Conservation (phyloP, 2,888 invertebrate genomes). For the Mallateleia sp. region DNA sequence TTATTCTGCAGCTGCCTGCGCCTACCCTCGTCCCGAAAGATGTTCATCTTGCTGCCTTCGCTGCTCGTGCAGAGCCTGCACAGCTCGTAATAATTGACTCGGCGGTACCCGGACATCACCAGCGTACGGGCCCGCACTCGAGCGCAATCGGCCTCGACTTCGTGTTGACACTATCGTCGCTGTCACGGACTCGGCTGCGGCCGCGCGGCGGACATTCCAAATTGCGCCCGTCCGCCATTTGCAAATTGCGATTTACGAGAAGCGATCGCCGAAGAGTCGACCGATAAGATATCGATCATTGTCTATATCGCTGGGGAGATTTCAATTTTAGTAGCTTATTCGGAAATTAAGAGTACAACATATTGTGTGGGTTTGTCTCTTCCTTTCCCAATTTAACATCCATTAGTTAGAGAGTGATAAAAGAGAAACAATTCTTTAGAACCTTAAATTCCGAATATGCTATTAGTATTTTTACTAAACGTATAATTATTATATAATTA, state of each 20-base stretch:
- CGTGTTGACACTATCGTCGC: conserved; percentile 40
- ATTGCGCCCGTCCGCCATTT: conserved; percentile 67
- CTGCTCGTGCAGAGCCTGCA: conserved; percentile 93
- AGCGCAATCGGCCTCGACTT: conserved; percentile 1
- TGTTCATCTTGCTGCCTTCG: conserved; percentile 92
- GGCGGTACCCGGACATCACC: conserved; percentile 93
- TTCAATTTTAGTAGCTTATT: too few relatives aligned
- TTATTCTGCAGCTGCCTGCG: conserved; percentile 92
- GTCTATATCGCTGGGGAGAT: too few relatives aligned
- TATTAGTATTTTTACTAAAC: too few relatives aligned
- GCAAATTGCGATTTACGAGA: conserved; percentile 32
- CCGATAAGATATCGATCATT: too few relatives aligned
- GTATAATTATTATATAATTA: too few relatives aligned
- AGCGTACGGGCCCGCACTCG: conserved; percentile 70
- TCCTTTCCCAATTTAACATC: too few relatives aligned
- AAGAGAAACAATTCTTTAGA: too few relatives aligned
- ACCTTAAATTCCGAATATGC: too few relatives aligned
- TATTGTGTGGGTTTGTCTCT: too few relatives aligned
- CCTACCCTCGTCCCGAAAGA: conserved; percentile 92
- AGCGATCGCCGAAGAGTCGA: too few relatives aligned
- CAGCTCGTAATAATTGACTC: conserved; percentile 93
- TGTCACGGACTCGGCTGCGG: conserved; percentile 35
- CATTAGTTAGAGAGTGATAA: too few relatives aligned
- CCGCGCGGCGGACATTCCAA: conserved; percentile 63
- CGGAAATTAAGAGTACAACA: too few relatives aligned